Evolutionary conservation across 2,797 vertebrate genomes (phyloP).

Genomic region (Anguilla megastoma): DNA sequence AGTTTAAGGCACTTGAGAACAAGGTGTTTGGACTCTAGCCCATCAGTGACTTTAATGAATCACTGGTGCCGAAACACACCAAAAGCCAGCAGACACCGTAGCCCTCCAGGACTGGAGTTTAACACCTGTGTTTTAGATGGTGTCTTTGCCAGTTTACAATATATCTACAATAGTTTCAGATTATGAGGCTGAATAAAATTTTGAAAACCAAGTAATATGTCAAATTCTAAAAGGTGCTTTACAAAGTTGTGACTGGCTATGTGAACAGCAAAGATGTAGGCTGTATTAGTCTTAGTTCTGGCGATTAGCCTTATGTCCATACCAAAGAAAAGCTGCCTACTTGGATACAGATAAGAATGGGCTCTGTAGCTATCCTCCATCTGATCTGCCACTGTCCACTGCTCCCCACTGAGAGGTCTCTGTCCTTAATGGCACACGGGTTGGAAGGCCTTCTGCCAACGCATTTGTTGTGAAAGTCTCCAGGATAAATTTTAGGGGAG

Average conservation of each 20-base stretch:
- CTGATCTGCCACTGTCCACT: constrained; percentile 16
- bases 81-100: neutral
- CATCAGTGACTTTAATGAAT: neutral
- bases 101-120: neutral
- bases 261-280: constrained; percentile 7
- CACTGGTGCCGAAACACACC: neutral
- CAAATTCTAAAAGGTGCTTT: constrained; percentile 26
- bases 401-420: constrained; percentile 40
- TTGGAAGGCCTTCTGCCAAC: constrained; percentile 58
- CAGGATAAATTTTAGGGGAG: constrained; percentile 10
- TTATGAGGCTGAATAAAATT: neutral
- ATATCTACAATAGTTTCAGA: neutral
- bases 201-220: neutral
- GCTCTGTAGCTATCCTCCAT: constrained; percentile 20
- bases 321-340: constrained; percentile 70
- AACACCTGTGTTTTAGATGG: neutral
- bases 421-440: constrained; percentile 49
- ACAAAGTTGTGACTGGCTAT: constrained; percentile 11
- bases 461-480: constrained; percentile 32
- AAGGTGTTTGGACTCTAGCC: neutral
- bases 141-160: constrained; percentile 14
- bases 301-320: constrained; percentile 68
- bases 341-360: constrained; percentile 42
- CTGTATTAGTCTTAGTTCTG: constrained; percentile 27
- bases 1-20: neutral